phyloP scores from a whole-genome alignment of 2,113 vertebrate species.

The Cavia aperea region DNA sequence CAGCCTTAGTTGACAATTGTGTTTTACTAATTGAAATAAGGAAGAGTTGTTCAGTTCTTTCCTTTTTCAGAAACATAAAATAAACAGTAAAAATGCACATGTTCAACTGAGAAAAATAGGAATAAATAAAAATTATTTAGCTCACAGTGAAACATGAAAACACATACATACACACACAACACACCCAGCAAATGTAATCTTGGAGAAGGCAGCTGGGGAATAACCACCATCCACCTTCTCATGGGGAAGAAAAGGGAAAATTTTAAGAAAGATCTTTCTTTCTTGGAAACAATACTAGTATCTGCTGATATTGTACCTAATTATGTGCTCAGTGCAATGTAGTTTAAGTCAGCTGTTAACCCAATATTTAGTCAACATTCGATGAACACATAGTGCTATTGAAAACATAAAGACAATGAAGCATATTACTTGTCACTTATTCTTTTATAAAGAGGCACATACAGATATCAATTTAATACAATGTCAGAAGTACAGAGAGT shows the following conservation, averaged over 20 bases:
- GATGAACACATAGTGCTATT: background rate
- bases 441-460: background rate
- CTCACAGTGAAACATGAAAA: background rate
- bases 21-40: background rate
- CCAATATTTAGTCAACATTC: background rate
- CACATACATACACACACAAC: background rate
- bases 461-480: background rate
- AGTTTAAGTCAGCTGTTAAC: background rate
- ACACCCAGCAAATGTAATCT: background rate
- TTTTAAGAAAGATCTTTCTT: background rate
- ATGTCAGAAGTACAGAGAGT: too few relatives aligned
- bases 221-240: background rate
- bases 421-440: background rate
- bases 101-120: background rate
- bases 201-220: background rate
- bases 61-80: conserved; percentile 25
- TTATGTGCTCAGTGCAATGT: background rate
- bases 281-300: background rate
- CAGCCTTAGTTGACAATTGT: background rate
- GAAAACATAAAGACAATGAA: background rate
- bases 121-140: background rate
- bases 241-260: background rate
- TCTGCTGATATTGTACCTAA: background rate
- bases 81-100: background rate
- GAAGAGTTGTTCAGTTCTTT: background rate